phyloP scores from a whole-genome alignment of 2,113 vertebrate species.

The Caretta caretta region DNA sequence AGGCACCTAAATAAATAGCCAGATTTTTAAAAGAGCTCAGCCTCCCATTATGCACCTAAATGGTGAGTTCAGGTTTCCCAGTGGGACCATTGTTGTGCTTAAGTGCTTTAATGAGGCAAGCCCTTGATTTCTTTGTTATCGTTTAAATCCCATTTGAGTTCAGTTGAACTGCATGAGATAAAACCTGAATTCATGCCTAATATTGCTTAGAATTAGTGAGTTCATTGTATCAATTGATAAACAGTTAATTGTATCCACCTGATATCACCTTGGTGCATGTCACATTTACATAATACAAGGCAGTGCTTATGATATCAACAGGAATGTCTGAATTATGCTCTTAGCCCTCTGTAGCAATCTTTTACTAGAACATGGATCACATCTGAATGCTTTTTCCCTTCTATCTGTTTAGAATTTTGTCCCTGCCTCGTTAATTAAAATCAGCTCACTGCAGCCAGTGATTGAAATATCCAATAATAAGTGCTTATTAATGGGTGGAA shows the following conservation, averaged over 20 bases:
- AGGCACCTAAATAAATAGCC: rapidly evolving
- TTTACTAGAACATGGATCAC: background rate
- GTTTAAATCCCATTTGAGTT: constrained; percentile 24
- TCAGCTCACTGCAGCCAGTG: constrained; percentile 37
- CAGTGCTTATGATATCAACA: background rate
- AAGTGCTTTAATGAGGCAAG: background rate
- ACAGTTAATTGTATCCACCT: constrained; percentile 32
- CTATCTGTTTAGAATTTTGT: constrained; percentile 51
- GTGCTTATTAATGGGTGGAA: constrained; percentile 62
- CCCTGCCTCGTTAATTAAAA: constrained; percentile 72
- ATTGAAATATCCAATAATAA: constrained; percentile 63
- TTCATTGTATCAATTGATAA: constrained; percentile 40
- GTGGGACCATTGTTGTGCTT: background rate
- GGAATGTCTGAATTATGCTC: background rate
- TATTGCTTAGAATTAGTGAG: constrained; percentile 23
- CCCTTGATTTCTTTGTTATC: background rate
- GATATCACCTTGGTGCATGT: background rate
- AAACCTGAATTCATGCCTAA: background rate
- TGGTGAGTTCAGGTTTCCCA: background rate
- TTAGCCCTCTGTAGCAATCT: background rate
- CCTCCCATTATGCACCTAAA: rapidly evolving
- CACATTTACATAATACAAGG: background rate
- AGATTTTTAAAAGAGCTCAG: background rate
- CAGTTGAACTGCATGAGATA: background rate
- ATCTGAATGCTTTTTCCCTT: constrained; percentile 35